Base-by-base conservation (phyloP, 2,113 vertebrate species). In the Dipodomys spectabilis region DNA sequence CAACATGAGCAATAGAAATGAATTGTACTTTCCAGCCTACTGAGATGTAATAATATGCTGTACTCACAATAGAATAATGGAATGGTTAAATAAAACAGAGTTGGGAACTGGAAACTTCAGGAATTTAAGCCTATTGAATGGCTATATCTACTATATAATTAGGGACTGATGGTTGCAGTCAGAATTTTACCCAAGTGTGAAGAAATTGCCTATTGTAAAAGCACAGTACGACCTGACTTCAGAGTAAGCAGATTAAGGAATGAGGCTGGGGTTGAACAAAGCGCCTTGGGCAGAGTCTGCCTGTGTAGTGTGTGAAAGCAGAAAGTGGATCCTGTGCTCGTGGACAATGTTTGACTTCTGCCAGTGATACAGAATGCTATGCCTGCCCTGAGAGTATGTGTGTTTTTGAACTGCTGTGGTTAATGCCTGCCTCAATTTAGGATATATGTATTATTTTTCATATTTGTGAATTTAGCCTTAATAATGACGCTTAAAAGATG, bases 61-160 rank as follows among this genome's bases (percentile, higher is more conserved):
- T 89, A 69, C 27, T 94, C 35, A 44, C 53, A 87, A 62, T 80
- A 45, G 9, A 57, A 30, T 88, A 67, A 77, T 74, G 91, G 87
- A 75, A 65, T 94, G 39, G 25, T 67, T 88, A 86, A 71, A 39
- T 62, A 82, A 81, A 93, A 94, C n/a, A 30, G 64, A 95, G 11
- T 92, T 22, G 68, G 82, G 64, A 91, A 30, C 75, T 71, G 45
- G 72, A 92, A 88, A 57, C 28, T 86, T 79, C 78, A 32, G 82
- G n/a, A 68, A 74, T 74, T 94, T 68, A 81, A 95, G 39, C 82
- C n/a, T 23, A 3, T 77, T 64, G 68, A 92, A 80, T 91, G 53
- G 67, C 49, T 91, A 6, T 19, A 5, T 73, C n/a, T 62, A 0
- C 87, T 39, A 23, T 73, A 13, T 93, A 77, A 78, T 83, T 84